Evolutionary conservation across 1,140 invertebrate genomes (phyloP), one percentile per base, ranked within the genome.

Genomic region (Polyergus mexicanus): DNA sequence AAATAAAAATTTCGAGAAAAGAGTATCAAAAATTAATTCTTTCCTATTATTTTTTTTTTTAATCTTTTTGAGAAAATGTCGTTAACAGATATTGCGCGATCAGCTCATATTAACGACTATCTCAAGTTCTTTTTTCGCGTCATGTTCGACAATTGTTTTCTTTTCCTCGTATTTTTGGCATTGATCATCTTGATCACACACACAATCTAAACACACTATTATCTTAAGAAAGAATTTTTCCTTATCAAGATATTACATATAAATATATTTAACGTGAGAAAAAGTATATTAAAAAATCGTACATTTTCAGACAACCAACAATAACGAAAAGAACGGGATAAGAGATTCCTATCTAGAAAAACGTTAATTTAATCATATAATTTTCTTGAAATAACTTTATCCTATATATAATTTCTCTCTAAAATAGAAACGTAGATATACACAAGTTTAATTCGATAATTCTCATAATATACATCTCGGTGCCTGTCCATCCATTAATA

Each of bases 121-220:
- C 76, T 68, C n/a, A 38, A 78, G 47, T 78, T 78, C 54, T 78
- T 62, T 68, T 38, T 62, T 78, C 76, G 38, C 76, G 76, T 68
- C 76, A 54, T 62, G 76, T 68, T 35, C 62, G 62, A 8, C 2
- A 25, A 38, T 19, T 78, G n/a, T 54, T 78, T 38, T 38, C 25
- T 38, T 68, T 38, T 22, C 2, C 28, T 38, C 51, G 19, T 51
- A 66, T 28, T n/a, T 68, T 35, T 68, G 13, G 4, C 8, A 51
- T 54, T 51, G 22, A 66, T 66, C 60, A 51, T 38, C 56, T 68
- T 38, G 19, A 10, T 28, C 32, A 51, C 13, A 47, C 44, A 13
- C 3, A 47, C 25, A 47, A 77, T 65, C 19, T 65, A 66, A 32
- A 62, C 56, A 28, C 0, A 16, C 10, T 22, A 74, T 41, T 22